Evolutionary conservation across 2,113 vertebrate species (phyloP).

Genomic region (Mesitornis unicolor): DNA sequence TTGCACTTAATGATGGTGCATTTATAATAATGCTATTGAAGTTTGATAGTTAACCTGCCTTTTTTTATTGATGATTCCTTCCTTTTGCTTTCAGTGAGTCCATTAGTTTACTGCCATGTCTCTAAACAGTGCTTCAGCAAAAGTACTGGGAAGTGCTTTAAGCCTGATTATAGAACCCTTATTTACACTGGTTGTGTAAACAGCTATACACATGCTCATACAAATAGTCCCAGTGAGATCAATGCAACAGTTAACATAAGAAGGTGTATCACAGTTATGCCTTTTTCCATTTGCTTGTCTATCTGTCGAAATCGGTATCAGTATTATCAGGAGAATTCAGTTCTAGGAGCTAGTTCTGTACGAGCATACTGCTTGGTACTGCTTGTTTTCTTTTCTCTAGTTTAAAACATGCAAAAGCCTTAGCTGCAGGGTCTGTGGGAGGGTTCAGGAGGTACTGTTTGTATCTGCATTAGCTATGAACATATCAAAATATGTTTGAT

Average conservation of each 20-base stretch:
- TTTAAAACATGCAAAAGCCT: background rate
- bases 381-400: background rate
- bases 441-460: background rate
- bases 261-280: background rate
- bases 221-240: background rate
- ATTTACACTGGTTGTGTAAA: background rate
- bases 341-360: background rate
- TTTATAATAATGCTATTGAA: background rate
- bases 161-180: background rate
- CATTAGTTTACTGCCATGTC: background rate
- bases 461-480: background rate
- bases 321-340: background rate
- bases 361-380: background rate
- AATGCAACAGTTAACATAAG: background rate
- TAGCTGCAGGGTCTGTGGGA: background rate
- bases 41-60: background rate
- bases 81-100: background rate
- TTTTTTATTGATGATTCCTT: background rate
- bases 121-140: background rate
- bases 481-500: background rate
- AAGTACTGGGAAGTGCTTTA: background rate
- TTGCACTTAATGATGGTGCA: background rate
- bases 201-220: background rate
- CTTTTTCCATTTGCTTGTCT: background rate
- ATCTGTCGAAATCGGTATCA: background rate